Evolutionary conservation across 1,140 invertebrate species (phyloP), one percentile per base, ranked within the genome.

Genomic region (Diabrotica undecimpunctata): DNA sequence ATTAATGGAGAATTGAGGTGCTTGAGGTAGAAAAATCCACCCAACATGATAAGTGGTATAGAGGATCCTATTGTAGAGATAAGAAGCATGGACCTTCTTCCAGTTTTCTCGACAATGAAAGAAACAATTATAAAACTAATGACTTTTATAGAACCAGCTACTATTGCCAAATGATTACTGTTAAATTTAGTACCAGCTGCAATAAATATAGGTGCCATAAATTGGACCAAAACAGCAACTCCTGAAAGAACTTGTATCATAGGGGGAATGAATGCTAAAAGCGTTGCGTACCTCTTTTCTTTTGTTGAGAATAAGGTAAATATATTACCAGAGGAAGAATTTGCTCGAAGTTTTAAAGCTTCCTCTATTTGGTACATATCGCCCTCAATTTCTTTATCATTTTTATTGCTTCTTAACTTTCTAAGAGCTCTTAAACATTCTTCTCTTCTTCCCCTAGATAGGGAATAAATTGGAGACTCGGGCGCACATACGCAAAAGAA

Each of bases 121-220:
- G 9, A 94, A 79, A 2, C 90, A 66, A 0, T 89, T 88, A 0
- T 90, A 88, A 1, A 88, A 76, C 2, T 77, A 80, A 0, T 88
- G 88, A 94, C 79, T 79, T 88, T 86, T 0, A 93, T 88, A n/a
- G 82, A 72, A 11, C 91, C 93, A 63, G 95, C 84, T 25, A 94
- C 87, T 58, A 95, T 93, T 0, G 92, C 87, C 1, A 95, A 87
- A 5, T 90, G 88, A 77, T 93, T 94, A 10, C 58, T 38, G 38
- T 13, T 10, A 8, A 50, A 60, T 5, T 46, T 13, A 5, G 58
- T 60, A 5, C 10, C 58, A 51, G 58, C 41, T 10, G 37, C 58
- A 7, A 14, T 60, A 39, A 60, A 60, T 7, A 60, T 35, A 10
- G 58, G 58, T n/a, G 13, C 58, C 9, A 60, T 13, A 12, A 60